Evolutionary conservation across 2,113 vertebrate genomes (phyloP).

Genomic region (Ariopsis seemanni): DNA sequence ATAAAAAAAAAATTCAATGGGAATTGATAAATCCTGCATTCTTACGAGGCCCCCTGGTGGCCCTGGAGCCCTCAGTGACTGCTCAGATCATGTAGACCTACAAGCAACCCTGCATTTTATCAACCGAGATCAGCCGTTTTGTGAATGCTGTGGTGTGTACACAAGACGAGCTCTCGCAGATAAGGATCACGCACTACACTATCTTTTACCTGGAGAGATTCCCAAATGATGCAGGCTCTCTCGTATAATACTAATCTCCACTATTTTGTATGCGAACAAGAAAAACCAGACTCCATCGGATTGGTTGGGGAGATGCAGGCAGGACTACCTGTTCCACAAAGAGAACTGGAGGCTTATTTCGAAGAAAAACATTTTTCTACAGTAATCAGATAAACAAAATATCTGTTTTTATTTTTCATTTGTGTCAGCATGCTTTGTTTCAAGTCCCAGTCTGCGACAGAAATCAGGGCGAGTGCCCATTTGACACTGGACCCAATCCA

Average conservation of each 20-base stretch:
- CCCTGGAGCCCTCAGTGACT: background rate
- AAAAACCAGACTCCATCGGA: background rate
- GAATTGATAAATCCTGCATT: background rate
- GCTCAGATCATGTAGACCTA: background rate
- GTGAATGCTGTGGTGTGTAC: background rate
- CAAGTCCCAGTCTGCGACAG: background rate
- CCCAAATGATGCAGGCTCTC: no score
- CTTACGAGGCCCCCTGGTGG: slow-evolving; percentile 16
- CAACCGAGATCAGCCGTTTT: background rate
- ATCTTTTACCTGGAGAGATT: background rate
- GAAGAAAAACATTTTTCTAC: background rate
- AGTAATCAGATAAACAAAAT: background rate
- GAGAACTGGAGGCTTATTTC: background rate
- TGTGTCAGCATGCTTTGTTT: background rate
- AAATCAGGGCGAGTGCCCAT: background rate
- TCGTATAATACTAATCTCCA: background rate
- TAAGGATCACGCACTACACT: background rate
- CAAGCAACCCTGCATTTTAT: background rate
- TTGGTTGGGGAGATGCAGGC: background rate
- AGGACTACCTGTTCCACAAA: background rate
- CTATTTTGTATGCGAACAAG: background rate
- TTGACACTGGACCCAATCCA: background rate
- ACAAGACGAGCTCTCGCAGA: no score
- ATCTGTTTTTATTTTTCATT: background rate
- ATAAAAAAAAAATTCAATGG: no score